Conservation (phyloP, 1,140 invertebrate genomes). For the Leguminivora glycinivorella region DNA sequence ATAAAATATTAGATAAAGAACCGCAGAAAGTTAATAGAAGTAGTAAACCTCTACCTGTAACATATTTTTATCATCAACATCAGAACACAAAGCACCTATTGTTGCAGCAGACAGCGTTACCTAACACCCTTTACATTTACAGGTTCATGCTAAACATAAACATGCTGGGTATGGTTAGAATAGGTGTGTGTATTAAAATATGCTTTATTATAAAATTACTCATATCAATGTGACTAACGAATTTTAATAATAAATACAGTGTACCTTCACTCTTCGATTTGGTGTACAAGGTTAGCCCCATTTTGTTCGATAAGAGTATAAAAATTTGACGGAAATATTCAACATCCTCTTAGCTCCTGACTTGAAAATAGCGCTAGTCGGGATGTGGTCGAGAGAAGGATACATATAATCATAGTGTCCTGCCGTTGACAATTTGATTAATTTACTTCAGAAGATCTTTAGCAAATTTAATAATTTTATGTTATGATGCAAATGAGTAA, state of each 20-base stretch:
- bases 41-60: not conserved
- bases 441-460: not conserved
- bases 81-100: constrained; percentile 5
- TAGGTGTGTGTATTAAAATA: not conserved
- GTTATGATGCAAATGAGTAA: not conserved
- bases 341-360: not conserved
- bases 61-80: not conserved
- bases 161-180: constrained; percentile 5
- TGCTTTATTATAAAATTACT: constrained; percentile 15
- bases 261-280: too few species aligned
- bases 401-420: constrained; percentile 1
- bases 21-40: not conserved
- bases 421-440: not conserved
- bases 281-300: not conserved
- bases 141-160: constrained; percentile 26
- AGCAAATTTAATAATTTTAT: not conserved
- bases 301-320: not conserved
- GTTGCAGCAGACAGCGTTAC: not conserved
- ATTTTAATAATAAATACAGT: too few species aligned
- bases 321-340: not conserved
- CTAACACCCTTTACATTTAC: constrained; percentile 19
- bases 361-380: not conserved
- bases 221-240: not conserved
- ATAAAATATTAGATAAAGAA: not conserved
- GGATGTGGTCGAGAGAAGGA: not conserved